phyloP scores from a whole-genome alignment of 2,113 vertebrate genomes.

The Plectropomus leopardus region DNA sequence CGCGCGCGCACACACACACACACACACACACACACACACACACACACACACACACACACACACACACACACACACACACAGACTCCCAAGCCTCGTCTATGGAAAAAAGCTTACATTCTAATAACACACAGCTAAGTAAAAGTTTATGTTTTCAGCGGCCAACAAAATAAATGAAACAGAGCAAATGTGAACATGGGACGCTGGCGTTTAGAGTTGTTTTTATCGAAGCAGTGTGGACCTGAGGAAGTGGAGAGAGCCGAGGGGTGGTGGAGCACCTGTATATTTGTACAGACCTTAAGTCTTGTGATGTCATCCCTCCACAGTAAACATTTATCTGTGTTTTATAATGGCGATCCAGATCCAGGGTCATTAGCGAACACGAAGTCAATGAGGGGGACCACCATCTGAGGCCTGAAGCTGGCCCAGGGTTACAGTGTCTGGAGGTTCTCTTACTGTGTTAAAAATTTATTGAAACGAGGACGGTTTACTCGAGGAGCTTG shows the following conservation, averaged over 20 bases:
- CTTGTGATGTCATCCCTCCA: conserved; percentile 80
- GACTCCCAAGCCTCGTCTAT: conserved; percentile 16
- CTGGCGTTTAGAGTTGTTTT: conserved; percentile 61
- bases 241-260: conserved; percentile 49
- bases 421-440: conserved; percentile 3
- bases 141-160: conserved; percentile 82
- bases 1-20: neutral
- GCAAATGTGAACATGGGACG: conserved; percentile 64
- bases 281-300: conserved; percentile 77
- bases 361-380: conserved; percentile 60
- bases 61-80: neutral
- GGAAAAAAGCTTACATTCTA: conserved; percentile 73
- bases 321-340: conserved; percentile 78
- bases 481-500: conserved; percentile 42
- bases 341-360: conserved; percentile 57
- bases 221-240: conserved; percentile 62
- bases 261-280: conserved; percentile 61
- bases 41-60: conserved; percentile 9
- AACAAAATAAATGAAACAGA: conserved; percentile 81
- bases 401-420: conserved; percentile 54
- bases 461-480: conserved; percentile 24
- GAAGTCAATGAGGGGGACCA: conserved; percentile 58
- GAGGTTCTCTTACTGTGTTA: conserved; percentile 6
- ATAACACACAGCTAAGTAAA: conserved; percentile 79
- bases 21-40: conserved; percentile 11